Conservation (phyloP, 2,888 invertebrate species). For the Nasonia oneida region DNA sequence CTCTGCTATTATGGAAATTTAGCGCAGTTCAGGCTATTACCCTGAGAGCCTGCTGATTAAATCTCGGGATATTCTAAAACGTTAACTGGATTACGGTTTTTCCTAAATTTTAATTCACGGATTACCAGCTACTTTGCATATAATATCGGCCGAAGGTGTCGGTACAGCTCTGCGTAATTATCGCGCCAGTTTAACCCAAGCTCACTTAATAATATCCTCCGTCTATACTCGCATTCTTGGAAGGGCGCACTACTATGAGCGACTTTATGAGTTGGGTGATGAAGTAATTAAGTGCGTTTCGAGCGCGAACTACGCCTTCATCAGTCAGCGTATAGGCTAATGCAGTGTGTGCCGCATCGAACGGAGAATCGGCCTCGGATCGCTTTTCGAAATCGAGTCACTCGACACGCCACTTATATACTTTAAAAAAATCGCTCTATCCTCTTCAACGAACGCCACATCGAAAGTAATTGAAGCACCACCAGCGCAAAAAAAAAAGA, state of each 20-base stretch:
- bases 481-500: not conserved
- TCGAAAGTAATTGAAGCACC: not conserved
- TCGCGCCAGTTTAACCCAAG: not conserved
- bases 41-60: not conserved
- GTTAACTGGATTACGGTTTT: too few relatives aligned
- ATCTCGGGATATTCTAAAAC: too few relatives aligned
- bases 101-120: not conserved
- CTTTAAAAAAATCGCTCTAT: too few relatives aligned
- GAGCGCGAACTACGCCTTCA: not conserved
- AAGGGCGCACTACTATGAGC: not conserved
- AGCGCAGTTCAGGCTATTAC: not conserved
- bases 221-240: not conserved
- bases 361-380: not conserved
- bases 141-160: not conserved
- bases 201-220: not conserved
- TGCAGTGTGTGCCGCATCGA: not conserved
- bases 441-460: not conserved
- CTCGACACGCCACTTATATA: not conserved
- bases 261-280: conserved; percentile 25
- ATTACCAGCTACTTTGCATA: not conserved
- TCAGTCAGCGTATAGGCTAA: not conserved
- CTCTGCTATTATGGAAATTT: not conserved
- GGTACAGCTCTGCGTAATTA: not conserved
- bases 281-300: conserved; percentile 41
- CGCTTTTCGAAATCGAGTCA: not conserved